Evolutionary conservation across 2,888 invertebrate species (phyloP), one percentile per base, ranked within the genome.

Genomic region (Amiota mariae): DNA sequence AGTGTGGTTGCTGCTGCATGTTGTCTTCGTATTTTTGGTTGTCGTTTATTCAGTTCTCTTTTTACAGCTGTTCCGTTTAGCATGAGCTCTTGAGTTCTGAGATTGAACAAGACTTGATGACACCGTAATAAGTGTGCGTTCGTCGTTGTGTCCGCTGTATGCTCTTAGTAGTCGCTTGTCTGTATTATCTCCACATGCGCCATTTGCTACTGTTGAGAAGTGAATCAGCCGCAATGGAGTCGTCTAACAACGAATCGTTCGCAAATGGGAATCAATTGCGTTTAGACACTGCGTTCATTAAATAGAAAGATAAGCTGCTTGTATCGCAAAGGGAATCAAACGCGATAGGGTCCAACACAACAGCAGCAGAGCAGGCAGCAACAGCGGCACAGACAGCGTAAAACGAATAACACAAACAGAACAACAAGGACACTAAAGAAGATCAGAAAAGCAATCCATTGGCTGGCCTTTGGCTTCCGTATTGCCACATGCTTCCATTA

Each of bases 271-370:
- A 51, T 68, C 67, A 68, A 68, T 54, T 68, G 67, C 67, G 67
- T 54, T 36, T n/a, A 36, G 36, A 36, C 36, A 36, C 36, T 36
- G 36, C 36, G 36, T 36, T 36, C 36, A 54, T n/a, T 1, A 54
- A n/a, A 54, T 15, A 13, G n/a, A 54, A 54, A 54, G 54, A 15
- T 15, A 54, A 48, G 67, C 67, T 68, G 67, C 67, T 54, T 49
- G 51, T 51, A 84, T 83, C 83, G 83, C 83, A 84, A 83, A 82
- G 83, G 83, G 83, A 83, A 83, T 79, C 83, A 84, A 85, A 81
- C 78, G 83, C 83, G 83, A 83, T 83, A 73, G 64, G n/a, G 67
- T n/a, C 49, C 67, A 3, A 13, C 56, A 0, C 2, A 20, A 67
- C 74, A 71, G 73, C 72, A 76, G 73, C 72, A 74, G 67, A 74